Percentiles rank a stretch among this genome's conserved stretches.
These are phyloP conservation scores for Sparus aurata DNA, from an alignment of 2,797 vertebrate species.

Conservation along the genomic window DNA sequence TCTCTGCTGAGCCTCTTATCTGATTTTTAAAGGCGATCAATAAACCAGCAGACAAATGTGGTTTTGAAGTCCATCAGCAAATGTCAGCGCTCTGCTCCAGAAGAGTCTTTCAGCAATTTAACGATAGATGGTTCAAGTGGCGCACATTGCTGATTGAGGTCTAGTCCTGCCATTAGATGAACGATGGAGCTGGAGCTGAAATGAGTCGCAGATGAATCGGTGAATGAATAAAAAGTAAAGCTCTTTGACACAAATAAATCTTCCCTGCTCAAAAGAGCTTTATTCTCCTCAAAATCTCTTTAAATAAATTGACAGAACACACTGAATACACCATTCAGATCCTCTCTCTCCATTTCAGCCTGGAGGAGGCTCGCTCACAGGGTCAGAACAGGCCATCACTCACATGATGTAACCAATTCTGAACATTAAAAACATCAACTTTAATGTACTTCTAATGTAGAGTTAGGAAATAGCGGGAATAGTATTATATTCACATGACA, in stretches of 20 bases:
- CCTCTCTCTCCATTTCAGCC: not conserved
- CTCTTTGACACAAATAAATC: not conserved
- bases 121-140: not conserved
- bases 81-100: not conserved
- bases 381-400: no score
- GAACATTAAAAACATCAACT: no score
- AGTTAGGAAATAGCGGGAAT: not conserved
- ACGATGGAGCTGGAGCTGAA: no score
- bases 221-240: not conserved
- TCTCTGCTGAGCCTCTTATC: not conserved
- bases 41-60: not conserved
- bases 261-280: not conserved
- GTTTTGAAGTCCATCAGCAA: not conserved
- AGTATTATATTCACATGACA: not conserved
- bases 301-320: not conserved
- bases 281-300: not conserved
- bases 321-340: no score
- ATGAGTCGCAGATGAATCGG: not conserved
- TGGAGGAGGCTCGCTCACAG: not conserved
- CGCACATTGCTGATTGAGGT: not conserved
- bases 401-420: not conserved
- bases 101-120: no score
- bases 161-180: not conserved
- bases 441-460: not conserved
- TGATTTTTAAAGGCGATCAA: not conserved